Percentiles rank a stretch among this genome's conserved stretches.
Evolutionary conservation across 92 coral and sea anemone species (phyloP).

Genomic region (Umimayanthus kanabou): DNA sequence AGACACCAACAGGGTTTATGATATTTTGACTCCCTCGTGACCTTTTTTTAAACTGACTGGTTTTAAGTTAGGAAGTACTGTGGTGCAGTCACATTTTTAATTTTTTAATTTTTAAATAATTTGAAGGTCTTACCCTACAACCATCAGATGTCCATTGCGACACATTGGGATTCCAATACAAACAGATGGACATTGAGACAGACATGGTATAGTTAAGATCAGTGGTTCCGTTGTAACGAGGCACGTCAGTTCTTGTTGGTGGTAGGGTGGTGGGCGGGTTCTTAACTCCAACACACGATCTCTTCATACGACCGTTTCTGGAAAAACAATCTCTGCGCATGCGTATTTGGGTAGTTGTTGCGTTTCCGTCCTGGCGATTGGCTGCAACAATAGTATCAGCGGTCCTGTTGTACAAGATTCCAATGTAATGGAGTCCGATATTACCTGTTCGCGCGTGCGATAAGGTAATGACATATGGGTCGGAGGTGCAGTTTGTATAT

Average conservation of each 20-base stretch:
- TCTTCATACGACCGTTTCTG: conserved; percentile 62
- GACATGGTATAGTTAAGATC: conserved; percentile 79
- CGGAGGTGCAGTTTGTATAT: conserved; percentile 61
- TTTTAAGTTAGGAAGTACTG: too few species aligned
- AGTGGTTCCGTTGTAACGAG: conserved; percentile 56
- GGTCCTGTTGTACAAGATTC: conserved; percentile 43
- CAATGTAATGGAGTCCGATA: conserved; percentile 71
- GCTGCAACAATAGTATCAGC: not conserved
- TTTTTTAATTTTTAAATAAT: too few species aligned
- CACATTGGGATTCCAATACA: conserved; percentile 66
- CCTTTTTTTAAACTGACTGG: too few species aligned
- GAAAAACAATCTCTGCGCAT: conserved; percentile 65
- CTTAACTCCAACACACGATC: conserved; percentile 86
- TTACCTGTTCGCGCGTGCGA: conserved; percentile 69
- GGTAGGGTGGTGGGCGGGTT: conserved; percentile 85
- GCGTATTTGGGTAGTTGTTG: conserved; percentile 37
- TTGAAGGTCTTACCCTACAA: conserved; percentile 60
- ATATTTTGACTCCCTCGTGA: too few species aligned
- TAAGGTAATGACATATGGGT: conserved; percentile 63
- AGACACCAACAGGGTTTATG: too few species aligned
- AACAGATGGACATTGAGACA: conserved; percentile 76
- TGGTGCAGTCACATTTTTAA: too few species aligned
- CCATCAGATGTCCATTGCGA: conserved; percentile 80
- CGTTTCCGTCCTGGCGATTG: not conserved
- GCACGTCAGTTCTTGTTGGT: conserved; percentile 48